Conservation (phyloP, 1,140 invertebrate species). For the Orchestia grillus region DNA sequence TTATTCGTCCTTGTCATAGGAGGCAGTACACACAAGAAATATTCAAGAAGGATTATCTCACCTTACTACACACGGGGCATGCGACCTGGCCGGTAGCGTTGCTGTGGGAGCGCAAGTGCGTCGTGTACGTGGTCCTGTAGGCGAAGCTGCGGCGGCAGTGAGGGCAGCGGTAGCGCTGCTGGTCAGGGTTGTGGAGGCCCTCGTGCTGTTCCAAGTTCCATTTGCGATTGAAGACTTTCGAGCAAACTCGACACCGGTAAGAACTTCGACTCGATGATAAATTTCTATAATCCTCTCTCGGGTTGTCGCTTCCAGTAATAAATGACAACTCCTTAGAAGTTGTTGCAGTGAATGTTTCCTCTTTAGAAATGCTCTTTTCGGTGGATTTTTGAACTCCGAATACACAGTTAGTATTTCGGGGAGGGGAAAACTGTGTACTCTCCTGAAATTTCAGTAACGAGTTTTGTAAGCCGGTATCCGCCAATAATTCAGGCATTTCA, state of each 20-base stretch:
- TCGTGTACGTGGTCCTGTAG: constrained; percentile 69
- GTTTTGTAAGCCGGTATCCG: not conserved
- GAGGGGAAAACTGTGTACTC: not conserved
- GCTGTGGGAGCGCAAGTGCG: constrained; percentile 66
- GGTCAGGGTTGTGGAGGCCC: constrained; percentile 68
- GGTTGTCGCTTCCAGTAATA: not conserved
- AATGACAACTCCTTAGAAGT: not conserved
- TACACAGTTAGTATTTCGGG: not conserved
- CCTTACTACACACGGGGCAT: constrained; percentile 60
- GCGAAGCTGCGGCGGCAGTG: constrained; percentile 68
- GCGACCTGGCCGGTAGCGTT: not conserved
- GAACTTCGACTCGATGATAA: not conserved
- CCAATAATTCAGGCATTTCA: not conserved
- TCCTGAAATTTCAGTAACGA: not conserved
- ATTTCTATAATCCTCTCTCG: not conserved
- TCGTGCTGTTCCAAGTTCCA: constrained; percentile 67
- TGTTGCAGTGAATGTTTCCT: not conserved
- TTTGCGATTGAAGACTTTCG: constrained; percentile 62
- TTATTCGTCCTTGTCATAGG: no score
- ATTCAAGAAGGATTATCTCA: not conserved
- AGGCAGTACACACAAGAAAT: no score
- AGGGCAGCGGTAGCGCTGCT: constrained; percentile 67
- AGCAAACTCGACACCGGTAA: constrained; percentile 64
- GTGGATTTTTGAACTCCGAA: not conserved
- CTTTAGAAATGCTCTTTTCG: not conserved